Conservation (phyloP, 2,113 vertebrate genomes). For the Columba janthina region DNA sequence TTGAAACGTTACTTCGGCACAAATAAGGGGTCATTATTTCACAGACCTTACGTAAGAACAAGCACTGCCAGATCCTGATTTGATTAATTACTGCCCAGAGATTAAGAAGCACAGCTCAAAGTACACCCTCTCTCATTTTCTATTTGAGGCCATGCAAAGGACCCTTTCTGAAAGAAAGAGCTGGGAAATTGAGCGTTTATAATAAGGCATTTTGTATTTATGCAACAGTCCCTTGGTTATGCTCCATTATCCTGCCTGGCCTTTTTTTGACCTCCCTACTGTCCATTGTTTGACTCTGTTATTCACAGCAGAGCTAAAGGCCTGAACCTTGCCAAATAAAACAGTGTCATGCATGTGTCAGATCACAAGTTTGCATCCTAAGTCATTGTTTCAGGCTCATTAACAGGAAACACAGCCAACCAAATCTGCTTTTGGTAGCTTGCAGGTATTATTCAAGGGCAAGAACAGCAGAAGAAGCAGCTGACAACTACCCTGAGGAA, state of each 20-base stretch:
- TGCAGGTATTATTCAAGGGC: not conserved
- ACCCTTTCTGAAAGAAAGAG: not conserved
- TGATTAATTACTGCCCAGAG: constrained; percentile 31
- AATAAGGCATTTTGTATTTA: constrained; percentile 1
- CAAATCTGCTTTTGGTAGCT: not conserved
- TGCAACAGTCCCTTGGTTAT: not conserved
- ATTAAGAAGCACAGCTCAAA: not conserved
- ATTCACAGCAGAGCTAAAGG: constrained; percentile 39
- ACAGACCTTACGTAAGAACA: not conserved
- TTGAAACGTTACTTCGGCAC: not conserved
- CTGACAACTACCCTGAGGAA: not conserved
- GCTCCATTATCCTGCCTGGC: constrained; percentile 1
- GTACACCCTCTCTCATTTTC: not conserved
- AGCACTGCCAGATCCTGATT: not conserved
- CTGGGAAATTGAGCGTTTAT: not conserved
- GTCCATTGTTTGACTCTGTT: constrained; percentile 21
- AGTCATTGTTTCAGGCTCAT: not conserved
- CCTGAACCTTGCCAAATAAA: constrained; percentile 19
- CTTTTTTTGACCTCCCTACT: constrained; percentile 34
- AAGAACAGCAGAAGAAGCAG: not conserved
- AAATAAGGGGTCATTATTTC: constrained; percentile 13
- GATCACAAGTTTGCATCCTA: constrained; percentile 8
- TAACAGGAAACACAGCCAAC: not conserved
- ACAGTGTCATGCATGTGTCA: not conserved
- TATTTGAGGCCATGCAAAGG: not conserved